phyloP scores from a whole-genome alignment of 2,797 vertebrate species.

The Cyclura pinguis region DNA sequence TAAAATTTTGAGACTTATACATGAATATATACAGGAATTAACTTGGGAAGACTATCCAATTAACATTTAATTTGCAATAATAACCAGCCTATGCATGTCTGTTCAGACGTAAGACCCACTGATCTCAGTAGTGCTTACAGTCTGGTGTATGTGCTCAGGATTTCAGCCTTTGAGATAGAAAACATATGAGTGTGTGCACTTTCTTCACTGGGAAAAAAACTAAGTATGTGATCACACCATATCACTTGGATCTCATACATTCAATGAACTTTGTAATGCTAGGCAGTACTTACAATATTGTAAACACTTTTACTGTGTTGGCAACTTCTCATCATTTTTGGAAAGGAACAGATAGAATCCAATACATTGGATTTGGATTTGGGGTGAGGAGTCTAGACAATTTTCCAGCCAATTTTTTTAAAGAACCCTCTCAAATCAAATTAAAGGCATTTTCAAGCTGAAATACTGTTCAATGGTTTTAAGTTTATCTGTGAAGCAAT shows the following conservation, averaged over 20 bases:
- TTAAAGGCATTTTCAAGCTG: not conserved
- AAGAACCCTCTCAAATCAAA: not conserved
- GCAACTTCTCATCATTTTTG: not conserved
- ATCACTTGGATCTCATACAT: not conserved
- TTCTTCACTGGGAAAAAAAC: not conserved
- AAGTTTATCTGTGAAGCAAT: constrained; percentile 11
- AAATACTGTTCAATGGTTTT: not conserved
- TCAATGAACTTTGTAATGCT: not conserved
- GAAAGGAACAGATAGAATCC: not conserved
- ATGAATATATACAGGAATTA: not conserved
- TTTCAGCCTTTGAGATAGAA: not conserved
- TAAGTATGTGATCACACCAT: not conserved
- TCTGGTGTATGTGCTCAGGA: not conserved
- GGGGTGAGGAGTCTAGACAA: constrained; percentile 5
- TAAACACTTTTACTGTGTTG: not conserved
- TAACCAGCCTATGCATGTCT: not conserved
- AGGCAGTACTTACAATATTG: not conserved
- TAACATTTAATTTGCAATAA: not conserved
- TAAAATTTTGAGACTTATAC: not conserved
- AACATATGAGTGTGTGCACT: not conserved
- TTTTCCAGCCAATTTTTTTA: not conserved
- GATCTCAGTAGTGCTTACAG: not conserved
- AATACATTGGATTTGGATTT: not conserved
- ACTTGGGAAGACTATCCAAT: not conserved
- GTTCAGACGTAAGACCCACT: not conserved